Evolutionary conservation across 2,888 invertebrate genomes (phyloP).

Genomic region (Nemurella pictetii): DNA sequence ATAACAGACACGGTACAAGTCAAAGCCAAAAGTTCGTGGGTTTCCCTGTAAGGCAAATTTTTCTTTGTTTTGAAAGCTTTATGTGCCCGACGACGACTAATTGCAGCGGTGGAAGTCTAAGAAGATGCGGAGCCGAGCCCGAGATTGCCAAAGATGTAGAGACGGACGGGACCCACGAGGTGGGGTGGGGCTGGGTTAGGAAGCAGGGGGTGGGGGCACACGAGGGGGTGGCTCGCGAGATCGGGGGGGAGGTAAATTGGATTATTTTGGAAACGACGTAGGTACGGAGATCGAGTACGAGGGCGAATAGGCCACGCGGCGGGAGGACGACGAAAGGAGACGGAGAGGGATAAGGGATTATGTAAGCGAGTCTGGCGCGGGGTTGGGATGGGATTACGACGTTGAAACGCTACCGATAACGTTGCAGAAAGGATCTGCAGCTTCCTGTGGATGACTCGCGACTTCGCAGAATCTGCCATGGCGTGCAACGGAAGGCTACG

Average conservation of each 20-base stretch:
- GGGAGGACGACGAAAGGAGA: neutral
- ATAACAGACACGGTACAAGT: neutral
- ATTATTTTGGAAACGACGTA: constrained; percentile 30
- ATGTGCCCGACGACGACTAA: neutral
- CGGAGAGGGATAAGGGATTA: neutral
- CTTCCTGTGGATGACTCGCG: neutral
- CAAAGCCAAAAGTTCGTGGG: neutral
- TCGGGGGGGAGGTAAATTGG: constrained; percentile 23
- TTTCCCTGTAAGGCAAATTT: neutral
- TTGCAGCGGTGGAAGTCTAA: constrained; percentile 2
- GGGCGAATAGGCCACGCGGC: neutral
- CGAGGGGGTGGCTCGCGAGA: neutral
- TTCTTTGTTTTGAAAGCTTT: constrained; percentile 7
- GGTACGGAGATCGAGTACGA: constrained; percentile 20
- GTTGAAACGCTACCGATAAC: constrained; percentile 15
- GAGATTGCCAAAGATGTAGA: constrained; percentile 16
- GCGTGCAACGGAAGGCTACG: neutral
- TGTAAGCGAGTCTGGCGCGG: too few species aligned
- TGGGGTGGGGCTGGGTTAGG: neutral
- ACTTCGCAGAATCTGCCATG: neutral
- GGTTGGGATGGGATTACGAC: neutral
- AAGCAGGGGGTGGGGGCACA: neutral
- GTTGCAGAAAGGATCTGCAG: neutral
- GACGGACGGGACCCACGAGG: neutral
- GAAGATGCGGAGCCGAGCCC: constrained; percentile 4